Base-by-base conservation (phyloP, 2,113 vertebrate species). In the Oreochromis aureus region DNA sequence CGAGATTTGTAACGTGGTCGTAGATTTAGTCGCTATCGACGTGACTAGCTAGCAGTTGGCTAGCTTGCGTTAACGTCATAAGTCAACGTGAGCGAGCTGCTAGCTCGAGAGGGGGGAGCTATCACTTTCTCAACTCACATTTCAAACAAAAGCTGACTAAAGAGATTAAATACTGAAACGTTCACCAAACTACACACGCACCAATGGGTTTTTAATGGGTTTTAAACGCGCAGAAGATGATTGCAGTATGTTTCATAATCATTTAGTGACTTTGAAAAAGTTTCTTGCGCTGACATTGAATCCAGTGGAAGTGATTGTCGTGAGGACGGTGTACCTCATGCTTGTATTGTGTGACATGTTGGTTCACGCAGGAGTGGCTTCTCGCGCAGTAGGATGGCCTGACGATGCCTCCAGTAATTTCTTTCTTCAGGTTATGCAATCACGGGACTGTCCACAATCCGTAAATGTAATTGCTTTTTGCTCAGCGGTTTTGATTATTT, bases 281-380 rank as follows among this genome's bases (percentile, higher is more conserved):
- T 96, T 95, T 95, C 18, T 85, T 46, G 81, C 30, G 27, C 44
- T 92, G 91, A 90, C 90, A 93, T 92, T 91, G 89, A 39, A 12
- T 58, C 6, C 13, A 16, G 71, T 53, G 46, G 5, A 55, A 82
- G 84, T 88, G 84, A 80, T 66, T 82, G 46, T 82, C 18, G 44
- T 80, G 81, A 22, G 86, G 76, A 80, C 87, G 18, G 78, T 71
- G 82, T 85, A 89, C 34, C 30, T 27, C 71, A 76, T 80, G 87
- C 79, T 76, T 78, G 69, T 86, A 36, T 76, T 78, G 82, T 83
- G 88, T 79, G 86, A 80, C 13, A 83, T 86, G 90, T 86, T 86
- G 73, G 41, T 80, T 83, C 10, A 69, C n/a, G 54, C 83, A 89
- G 88, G 90, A 94, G 88, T 83, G 93, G 88, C 81, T 85, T 85